phyloP scores from a whole-genome alignment of 2,888 invertebrate species.

The Gari tellinella region DNA sequence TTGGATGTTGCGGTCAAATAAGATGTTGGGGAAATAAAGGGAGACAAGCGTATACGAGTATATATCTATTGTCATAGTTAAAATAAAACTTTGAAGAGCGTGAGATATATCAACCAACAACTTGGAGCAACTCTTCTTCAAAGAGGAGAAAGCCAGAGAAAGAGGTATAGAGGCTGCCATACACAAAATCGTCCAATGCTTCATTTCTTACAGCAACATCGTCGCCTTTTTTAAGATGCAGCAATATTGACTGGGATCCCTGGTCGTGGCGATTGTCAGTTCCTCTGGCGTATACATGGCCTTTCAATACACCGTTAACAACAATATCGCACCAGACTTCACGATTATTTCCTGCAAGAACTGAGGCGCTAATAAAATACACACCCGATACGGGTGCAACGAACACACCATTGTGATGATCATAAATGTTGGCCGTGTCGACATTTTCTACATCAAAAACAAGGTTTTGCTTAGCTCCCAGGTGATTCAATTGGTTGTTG shows the following conservation, averaged over 20 bases:
- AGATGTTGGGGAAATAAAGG: too few relatives aligned
- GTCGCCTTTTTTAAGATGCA: constrained; percentile 16
- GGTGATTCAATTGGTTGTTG: too few relatives aligned
- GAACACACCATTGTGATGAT: constrained; percentile 15
- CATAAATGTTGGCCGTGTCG: constrained; percentile 12
- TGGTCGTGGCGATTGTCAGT: constrained; percentile 27
- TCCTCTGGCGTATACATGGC: constrained; percentile 12
- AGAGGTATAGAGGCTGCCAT: constrained; percentile 8
- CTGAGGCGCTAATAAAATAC: constrained; percentile 6
- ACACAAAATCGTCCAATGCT: not conserved
- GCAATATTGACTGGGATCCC: constrained; percentile 19
- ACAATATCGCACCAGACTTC: constrained; percentile 21
- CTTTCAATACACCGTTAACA: constrained; percentile 18
- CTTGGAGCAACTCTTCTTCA: too few relatives aligned
- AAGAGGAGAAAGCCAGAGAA: constrained; percentile 38
- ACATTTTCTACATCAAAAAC: constrained; percentile 11
- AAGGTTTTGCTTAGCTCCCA: constrained; percentile 12
- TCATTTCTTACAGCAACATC: constrained; percentile 19
- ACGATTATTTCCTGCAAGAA: constrained; percentile 18
- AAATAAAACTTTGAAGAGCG: too few relatives aligned
- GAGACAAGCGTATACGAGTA: too few relatives aligned
- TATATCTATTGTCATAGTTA: too few relatives aligned
- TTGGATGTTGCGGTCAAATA: too few relatives aligned
- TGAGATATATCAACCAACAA: too few relatives aligned
- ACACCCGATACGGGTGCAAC: constrained; percentile 4